phyloP scores from a whole-genome alignment of 2,113 vertebrate species.

The Cyrtonyx montezumae region DNA sequence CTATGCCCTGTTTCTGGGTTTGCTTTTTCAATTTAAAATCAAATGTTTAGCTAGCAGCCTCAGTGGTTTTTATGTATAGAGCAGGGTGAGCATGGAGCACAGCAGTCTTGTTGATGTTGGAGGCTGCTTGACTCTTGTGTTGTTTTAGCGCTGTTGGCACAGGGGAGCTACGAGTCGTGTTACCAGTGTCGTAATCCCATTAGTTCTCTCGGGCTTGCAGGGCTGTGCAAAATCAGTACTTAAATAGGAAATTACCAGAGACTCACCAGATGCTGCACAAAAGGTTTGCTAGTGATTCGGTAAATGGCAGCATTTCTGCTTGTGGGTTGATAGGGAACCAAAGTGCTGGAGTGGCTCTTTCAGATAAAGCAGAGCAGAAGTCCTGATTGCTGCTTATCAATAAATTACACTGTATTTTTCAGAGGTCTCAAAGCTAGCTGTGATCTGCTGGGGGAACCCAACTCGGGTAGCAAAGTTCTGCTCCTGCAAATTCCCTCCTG shows the following conservation, averaged over 20 bases:
- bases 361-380: neutral
- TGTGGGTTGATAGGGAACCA: neutral
- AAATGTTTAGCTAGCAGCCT: neutral
- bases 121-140: conserved; percentile 5
- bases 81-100: neutral
- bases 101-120: conserved; percentile 14
- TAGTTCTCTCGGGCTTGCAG: neutral
- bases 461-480: neutral
- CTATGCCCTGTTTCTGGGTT: neutral
- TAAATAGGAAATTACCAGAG: conserved; percentile 49
- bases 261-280: conserved; percentile 18
- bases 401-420: neutral
- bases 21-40: neutral
- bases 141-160: conserved; percentile 37
- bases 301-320: neutral
- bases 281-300: conserved; percentile 8
- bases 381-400: conserved; percentile 13
- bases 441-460: neutral
- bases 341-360: neutral
- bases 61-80: neutral
- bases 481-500: neutral
- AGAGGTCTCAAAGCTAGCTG: neutral
- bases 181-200: conserved; percentile 49
- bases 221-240: conserved; percentile 54
- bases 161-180: neutral